phyloP scores from a whole-genome alignment of 2,888 invertebrate species.

The Muschampia plurimacula region DNA sequence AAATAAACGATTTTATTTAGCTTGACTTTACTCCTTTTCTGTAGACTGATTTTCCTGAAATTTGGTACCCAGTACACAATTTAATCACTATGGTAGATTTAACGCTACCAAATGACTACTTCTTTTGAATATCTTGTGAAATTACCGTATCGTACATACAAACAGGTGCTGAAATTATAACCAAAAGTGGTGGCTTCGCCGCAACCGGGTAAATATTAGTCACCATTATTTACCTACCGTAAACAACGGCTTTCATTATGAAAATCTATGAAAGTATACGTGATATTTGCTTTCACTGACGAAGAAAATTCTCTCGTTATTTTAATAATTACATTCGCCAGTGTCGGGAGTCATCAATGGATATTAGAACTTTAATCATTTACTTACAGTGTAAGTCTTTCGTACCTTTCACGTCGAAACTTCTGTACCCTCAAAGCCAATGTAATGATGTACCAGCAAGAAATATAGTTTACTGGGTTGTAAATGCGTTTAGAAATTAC shows the following conservation, averaged over 20 bases:
- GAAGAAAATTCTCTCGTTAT: conserved; percentile 54
- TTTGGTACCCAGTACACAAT: too few relatives aligned
- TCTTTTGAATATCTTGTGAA: too few relatives aligned
- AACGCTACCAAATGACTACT: too few relatives aligned
- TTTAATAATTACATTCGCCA: conserved; percentile 50
- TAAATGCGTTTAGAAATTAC: conserved; percentile 34
- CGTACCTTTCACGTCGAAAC: conserved; percentile 37
- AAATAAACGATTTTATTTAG: too few relatives aligned
- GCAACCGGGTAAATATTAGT: not conserved
- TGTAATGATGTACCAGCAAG: conserved; percentile 24
- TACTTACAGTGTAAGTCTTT: conserved; percentile 3
- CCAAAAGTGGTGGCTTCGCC: not conserved
- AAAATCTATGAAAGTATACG: conserved; percentile 48
- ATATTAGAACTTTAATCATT: conserved; percentile 38
- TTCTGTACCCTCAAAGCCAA: conserved; percentile 16
- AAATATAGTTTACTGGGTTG: conserved; percentile 37
- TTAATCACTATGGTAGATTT: too few relatives aligned
- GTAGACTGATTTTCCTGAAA: too few relatives aligned
- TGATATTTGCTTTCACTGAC: conserved; percentile 53
- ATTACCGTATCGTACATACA: not conserved
- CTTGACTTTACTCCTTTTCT: too few relatives aligned
- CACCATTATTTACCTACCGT: not conserved
- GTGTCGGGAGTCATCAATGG: conserved; percentile 42
- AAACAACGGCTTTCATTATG: conserved; percentile 31
- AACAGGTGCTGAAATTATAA: not conserved